Percentiles rank a stretch among this genome's conserved stretches.
These are phyloP conservation scores for Mormyrops boulengeri DNA, from an alignment of 2,797 vertebrate species.

Conservation along the genomic window DNA sequence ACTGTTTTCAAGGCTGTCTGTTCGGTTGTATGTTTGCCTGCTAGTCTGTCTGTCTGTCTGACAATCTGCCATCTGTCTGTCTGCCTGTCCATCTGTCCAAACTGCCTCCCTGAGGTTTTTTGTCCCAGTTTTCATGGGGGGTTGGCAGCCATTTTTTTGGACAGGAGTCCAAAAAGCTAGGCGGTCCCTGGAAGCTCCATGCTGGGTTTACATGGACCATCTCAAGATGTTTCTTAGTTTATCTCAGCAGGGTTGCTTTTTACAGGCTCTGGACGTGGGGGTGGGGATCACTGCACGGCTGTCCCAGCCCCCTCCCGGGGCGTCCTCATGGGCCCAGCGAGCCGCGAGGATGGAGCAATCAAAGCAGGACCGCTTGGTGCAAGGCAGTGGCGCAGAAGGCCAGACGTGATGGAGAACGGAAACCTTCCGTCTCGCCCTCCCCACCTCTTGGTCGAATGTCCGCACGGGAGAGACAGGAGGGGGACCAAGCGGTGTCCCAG, in stretches of 20 bases:
- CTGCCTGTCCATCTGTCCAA: background rate
- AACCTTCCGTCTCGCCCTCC: background rate
- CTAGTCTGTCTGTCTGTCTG: background rate
- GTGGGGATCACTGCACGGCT: background rate
- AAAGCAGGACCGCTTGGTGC: background rate
- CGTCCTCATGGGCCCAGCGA: background rate
- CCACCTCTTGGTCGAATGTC: background rate
- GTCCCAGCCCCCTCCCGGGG: background rate
- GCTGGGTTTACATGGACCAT: constrained; percentile 51
- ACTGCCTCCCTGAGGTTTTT: background rate
- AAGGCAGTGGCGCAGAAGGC: background rate
- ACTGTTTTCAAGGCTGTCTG: background rate
- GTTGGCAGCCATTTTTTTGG: constrained; percentile 20
- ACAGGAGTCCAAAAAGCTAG: background rate
- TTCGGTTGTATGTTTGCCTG: background rate
- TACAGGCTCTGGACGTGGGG: background rate
- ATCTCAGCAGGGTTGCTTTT: constrained; percentile 20
- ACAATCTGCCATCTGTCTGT: background rate
- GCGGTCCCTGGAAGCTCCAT: background rate
- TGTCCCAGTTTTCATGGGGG: background rate
- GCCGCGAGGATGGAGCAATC: background rate
- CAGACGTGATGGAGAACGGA: background rate
- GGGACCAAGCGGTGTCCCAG: background rate
- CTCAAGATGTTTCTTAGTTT: constrained; percentile 52
- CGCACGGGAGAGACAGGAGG: background rate